Percentiles rank a stretch among this genome's conserved stretches.
phyloP scores from a whole-genome alignment of 2,797 vertebrate species.

The Pampus argenteus region DNA sequence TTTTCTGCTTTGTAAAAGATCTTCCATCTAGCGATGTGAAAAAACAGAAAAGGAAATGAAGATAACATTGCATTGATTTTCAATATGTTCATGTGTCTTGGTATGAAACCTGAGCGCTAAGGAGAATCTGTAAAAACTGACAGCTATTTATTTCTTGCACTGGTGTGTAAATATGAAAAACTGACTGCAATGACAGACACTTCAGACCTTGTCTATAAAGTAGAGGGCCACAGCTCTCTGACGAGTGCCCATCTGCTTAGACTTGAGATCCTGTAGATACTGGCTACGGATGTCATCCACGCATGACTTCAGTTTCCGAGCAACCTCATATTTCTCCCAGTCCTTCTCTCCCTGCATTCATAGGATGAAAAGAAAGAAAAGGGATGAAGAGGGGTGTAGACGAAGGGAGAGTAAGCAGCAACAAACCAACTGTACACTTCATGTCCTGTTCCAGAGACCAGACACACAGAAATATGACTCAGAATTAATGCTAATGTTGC shows the following conservation, averaged over 20 bases:
- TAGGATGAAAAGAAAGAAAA: neutral
- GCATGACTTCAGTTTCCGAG: conserved; percentile 78
- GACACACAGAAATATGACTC: neutral
- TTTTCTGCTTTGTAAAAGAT: conserved; percentile 20
- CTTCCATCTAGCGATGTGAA: conserved; percentile 5
- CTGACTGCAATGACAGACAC: neutral
- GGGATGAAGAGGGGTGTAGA: neutral
- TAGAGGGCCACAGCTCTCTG: conserved; percentile 85
- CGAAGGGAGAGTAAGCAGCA: neutral
- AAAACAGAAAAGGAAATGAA: conserved; percentile 38
- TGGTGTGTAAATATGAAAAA: conserved; percentile 9
- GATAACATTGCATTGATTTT: conserved; percentile 29
- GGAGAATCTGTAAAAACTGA: conserved; percentile 5
- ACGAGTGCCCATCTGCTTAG: conserved; percentile 78
- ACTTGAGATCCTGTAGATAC: conserved; percentile 79
- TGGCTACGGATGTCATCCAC: conserved; percentile 78
- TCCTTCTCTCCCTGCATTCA: conserved; percentile 81
- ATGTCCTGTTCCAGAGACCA: no score
- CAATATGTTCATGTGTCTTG: conserved; percentile 18
- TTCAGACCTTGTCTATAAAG: conserved; percentile 84
- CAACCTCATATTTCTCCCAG: conserved; percentile 84
- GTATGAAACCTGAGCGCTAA: neutral
- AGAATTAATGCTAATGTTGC: neutral
- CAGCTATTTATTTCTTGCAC: conserved; percentile 4
- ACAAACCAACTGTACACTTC: no score